Conservation (phyloP, 2,888 invertebrate genomes). For the Anaspis maculata region DNA sequence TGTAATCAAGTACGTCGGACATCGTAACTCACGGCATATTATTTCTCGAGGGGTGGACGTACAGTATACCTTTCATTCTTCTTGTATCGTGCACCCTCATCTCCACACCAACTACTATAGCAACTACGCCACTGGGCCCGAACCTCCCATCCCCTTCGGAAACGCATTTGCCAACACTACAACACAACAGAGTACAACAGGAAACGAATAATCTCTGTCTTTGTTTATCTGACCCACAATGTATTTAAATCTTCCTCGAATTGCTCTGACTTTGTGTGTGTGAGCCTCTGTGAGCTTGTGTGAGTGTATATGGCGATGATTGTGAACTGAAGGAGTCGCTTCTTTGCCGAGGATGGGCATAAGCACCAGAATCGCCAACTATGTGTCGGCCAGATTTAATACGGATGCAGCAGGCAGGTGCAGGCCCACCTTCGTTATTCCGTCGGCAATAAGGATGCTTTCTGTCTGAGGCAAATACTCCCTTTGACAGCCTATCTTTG, state of each 20-base stretch:
- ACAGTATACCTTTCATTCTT: neutral
- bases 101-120: too few relatives aligned
- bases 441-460: constrained; percentile 23
- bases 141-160: too few relatives aligned
- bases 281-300: constrained; percentile 8
- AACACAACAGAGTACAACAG: constrained; percentile 12
- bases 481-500: constrained; percentile 37
- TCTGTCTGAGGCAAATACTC: constrained; percentile 23
- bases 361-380: constrained; percentile 16
- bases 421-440: constrained; percentile 12
- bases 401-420: constrained; percentile 26
- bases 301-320: too few relatives aligned
- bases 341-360: constrained; percentile 5
- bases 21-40: too few relatives aligned
- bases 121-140: too few relatives aligned
- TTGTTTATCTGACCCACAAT: constrained; percentile 22
- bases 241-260: constrained; percentile 12
- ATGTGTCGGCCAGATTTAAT: constrained; percentile 18
- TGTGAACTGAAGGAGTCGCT: too few relatives aligned
- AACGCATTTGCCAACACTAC: constrained; percentile 6
- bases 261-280: constrained; percentile 1
- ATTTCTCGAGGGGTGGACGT: neutral
- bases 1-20: too few relatives aligned
- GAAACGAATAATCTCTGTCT: constrained; percentile 26
- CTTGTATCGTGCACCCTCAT: too few relatives aligned